Evolutionary conservation across 2,113 vertebrate genomes (phyloP), one percentile per base, ranked within the genome.

Genomic region (Fulmarus glacialis): DNA sequence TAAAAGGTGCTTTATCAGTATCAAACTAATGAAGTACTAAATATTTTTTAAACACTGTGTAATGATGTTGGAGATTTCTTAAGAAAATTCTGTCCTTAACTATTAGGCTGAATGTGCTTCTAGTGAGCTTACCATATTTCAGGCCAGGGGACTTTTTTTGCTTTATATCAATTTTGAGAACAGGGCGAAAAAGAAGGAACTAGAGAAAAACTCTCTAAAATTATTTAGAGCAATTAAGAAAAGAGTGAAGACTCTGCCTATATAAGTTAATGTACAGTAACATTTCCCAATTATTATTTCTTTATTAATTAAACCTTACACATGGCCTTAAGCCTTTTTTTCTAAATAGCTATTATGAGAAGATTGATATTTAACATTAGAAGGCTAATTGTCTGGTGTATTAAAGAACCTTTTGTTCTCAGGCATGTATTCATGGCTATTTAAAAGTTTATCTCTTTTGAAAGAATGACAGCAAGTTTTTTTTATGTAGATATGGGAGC

Each of bases 61-160:
- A 43, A 81, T 13, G 8, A 53, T 90, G 8, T 9, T 58, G 15
- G 47, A 81, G 42, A 21, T 26, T 74, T 92, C n/a, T 79, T 34
- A 15, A 56, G 13, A 82, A 82, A 72, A 55, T 63, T 82, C 21
- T 78, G 2, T 45, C 20, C 9, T 20, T 63, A 30, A 34, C 5
- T 59, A 8, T 40, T 22, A 55, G 4, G 7, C 13, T 79, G 66
- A 74, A 70, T 55, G 9, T 60, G 4, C 20, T 72, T 6, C 21
- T 59, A 30, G 21, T 40, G 3, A 2, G 7, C 8, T 63, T 72
- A 15, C 1, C 12, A 29, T 12, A 15, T 82, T 85, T 68, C n/a
- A 73, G 43, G 2, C 1, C 4, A 30, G 26, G 11, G 6, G 5
- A 63, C 3, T 17, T 52, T 14, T 56, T 71, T 43, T 59, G 0